Percentiles rank a stretch among this genome's conserved stretches.
Evolutionary conservation across 2,888 invertebrate species (phyloP).

Genomic region (Eupeodes luniger): DNA sequence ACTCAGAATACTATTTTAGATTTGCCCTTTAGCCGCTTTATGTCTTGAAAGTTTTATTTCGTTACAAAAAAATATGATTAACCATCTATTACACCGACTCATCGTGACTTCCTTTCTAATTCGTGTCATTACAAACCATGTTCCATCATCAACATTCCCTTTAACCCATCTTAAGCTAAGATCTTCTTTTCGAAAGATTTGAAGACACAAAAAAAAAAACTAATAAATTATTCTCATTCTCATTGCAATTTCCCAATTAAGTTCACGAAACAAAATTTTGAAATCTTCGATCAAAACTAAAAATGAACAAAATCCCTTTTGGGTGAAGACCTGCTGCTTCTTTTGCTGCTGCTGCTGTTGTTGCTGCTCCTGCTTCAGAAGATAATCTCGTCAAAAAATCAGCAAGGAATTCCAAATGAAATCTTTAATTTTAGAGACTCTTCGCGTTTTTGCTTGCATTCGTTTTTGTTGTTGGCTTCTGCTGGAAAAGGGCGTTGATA

Average conservation of each 20-base stretch:
- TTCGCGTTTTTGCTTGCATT: background rate
- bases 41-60: no score
- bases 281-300: constrained; percentile 55
- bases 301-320: constrained; percentile 34
- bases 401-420: constrained; percentile 30
- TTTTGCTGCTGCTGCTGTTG: constrained; percentile 3
- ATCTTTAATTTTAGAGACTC: constrained; percentile 26
- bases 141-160: constrained; percentile 14
- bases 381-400: constrained; percentile 30
- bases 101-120: constrained; percentile 30
- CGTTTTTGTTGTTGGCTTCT: constrained; percentile 4
- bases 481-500: constrained; percentile 52
- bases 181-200: constrained; percentile 1
- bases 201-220: background rate
- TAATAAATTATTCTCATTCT: background rate
- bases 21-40: no score
- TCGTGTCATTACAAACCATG: constrained; percentile 20
- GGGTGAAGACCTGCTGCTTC: background rate
- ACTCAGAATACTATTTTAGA: no score
- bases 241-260: constrained; percentile 44
- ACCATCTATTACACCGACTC: background rate
- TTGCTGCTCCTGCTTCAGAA: background rate
- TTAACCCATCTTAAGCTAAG: background rate
- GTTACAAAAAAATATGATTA: constrained; percentile 1
- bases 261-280: constrained; percentile 25